A percentile compares a stretch with the other conserved stretches of the same genome.
phyloP scores from a whole-genome alignment of 2,113 vertebrate genomes.

The Nymphicus hollandicus region DNA sequence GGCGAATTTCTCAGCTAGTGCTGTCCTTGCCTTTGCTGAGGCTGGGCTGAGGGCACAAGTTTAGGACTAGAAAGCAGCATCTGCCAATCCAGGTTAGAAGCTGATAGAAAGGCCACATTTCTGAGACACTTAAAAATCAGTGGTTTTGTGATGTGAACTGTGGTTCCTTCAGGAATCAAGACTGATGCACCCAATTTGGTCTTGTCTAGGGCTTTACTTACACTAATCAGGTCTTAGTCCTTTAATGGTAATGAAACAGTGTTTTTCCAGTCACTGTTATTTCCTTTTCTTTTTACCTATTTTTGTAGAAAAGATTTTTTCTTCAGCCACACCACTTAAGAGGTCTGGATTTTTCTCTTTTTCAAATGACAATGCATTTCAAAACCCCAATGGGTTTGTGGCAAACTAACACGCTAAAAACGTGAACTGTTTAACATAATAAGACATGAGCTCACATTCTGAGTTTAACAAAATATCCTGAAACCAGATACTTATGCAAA shows the following conservation, averaged over 20 bases:
- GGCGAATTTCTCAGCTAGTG: neutral
- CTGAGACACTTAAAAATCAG: conserved; percentile 2
- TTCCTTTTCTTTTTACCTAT: conserved; percentile 70
- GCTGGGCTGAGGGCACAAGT: neutral
- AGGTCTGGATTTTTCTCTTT: conserved; percentile 49
- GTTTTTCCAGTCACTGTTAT: conserved; percentile 70
- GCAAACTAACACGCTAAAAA: conserved; percentile 67
- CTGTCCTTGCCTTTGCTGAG: neutral
- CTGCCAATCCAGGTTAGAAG: neutral
- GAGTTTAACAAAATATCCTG: conserved; percentile 71
- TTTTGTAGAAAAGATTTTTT: conserved; percentile 63
- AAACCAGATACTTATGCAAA: conserved; percentile 79
- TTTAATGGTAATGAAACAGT: conserved; percentile 65
- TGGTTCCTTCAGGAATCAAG: conserved; percentile 11
- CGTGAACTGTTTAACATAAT: conserved; percentile 69
- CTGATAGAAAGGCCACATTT: neutral
- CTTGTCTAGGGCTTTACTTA: conserved; percentile 26
- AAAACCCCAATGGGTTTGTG: conserved; percentile 53
- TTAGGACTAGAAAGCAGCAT: neutral
- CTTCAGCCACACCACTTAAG: conserved; percentile 40
- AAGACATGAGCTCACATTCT: conserved; percentile 68
- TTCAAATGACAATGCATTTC: conserved; percentile 48
- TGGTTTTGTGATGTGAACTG: conserved; percentile 4
- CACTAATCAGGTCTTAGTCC: conserved; percentile 45
- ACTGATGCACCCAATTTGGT: conserved; percentile 24